Evolutionary conservation across 2,888 invertebrate species (phyloP).

Genomic region (Lomographa bimaculata): DNA sequence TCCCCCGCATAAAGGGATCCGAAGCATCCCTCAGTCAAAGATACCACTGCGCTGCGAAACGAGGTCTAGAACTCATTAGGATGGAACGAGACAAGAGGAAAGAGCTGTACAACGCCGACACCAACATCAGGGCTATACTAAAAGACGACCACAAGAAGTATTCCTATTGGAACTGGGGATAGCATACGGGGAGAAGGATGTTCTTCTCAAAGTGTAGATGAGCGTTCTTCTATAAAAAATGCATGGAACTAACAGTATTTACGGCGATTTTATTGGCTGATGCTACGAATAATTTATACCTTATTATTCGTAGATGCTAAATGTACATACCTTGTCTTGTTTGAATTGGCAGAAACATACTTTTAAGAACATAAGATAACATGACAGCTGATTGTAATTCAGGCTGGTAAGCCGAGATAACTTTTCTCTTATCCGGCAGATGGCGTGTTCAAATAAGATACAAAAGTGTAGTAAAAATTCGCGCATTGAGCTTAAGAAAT

Average conservation of each 20-base stretch:
- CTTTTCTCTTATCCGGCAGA: too few relatives aligned
- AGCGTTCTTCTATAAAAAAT: constrained; percentile 69
- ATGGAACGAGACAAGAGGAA: constrained; percentile 79
- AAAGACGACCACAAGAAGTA: constrained; percentile 70
- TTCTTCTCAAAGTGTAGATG: constrained; percentile 74
- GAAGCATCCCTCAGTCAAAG: constrained; percentile 87
- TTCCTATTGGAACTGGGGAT: constrained; percentile 81
- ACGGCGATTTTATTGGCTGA: constrained; percentile 24
- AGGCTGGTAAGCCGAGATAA: too few relatives aligned
- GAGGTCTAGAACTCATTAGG: constrained; percentile 84
- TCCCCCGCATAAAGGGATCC: constrained; percentile 86
- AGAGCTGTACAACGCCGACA: constrained; percentile 64
- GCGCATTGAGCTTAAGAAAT: too few relatives aligned
- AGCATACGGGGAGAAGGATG: constrained; percentile 82
- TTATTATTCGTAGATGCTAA: too few relatives aligned
- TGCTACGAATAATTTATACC: too few relatives aligned
- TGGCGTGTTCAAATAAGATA: too few relatives aligned
- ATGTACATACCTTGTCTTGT: too few relatives aligned
- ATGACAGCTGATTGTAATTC: too few relatives aligned
- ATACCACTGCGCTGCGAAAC: constrained; percentile 86
- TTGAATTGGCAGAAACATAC: too few relatives aligned
- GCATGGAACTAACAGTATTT: constrained; percentile 46
- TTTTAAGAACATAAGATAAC: too few relatives aligned
- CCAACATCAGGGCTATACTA: constrained; percentile 64
- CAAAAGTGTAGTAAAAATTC: too few relatives aligned